phyloP scores from a whole-genome alignment of 1,140 invertebrate species.

The Nomia melanderi region DNA sequence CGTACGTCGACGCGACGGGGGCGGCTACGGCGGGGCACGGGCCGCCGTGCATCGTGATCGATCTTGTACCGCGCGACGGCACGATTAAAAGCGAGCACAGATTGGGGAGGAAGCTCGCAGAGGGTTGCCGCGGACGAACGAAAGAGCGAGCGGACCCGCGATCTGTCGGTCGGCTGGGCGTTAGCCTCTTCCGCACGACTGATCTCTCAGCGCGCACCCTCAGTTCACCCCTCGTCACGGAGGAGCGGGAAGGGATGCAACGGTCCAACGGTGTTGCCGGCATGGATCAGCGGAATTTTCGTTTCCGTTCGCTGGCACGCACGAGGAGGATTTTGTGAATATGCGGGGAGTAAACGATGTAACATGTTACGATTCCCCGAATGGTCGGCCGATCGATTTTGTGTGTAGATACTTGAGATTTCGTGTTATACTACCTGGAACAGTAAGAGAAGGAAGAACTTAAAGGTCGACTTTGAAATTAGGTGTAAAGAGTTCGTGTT shows the following conservation, averaged over 20 bases:
- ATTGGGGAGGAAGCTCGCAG: background rate
- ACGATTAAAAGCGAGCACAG: background rate
- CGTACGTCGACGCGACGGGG: background rate
- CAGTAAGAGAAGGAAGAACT: no score
- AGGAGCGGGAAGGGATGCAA: background rate
- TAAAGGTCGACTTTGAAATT: no score
- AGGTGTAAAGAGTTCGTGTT: no score
- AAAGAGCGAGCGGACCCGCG: conserved; percentile 80
- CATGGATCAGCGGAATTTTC: no score
- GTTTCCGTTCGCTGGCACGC: no score
- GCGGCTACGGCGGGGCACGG: background rate
- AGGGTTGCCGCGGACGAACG: conserved; percentile 50
- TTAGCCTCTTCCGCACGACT: conserved; percentile 69
- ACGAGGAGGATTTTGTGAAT: no score
- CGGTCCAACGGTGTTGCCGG: no score
- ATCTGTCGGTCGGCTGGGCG: conserved; percentile 71
- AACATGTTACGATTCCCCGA: no score
- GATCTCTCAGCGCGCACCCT: conserved; percentile 69
- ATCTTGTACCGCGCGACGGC: background rate
- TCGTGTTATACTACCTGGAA: no score
- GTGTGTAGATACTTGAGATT: no score
- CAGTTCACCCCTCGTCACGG: conserved; percentile 55
- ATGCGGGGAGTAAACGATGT: no score
- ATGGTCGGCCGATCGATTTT: no score
- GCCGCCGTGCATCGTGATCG: conserved; percentile 11